Evolutionary conservation across 2,888 invertebrate species (phyloP).

Genomic region (Amphipoea oculea): DNA sequence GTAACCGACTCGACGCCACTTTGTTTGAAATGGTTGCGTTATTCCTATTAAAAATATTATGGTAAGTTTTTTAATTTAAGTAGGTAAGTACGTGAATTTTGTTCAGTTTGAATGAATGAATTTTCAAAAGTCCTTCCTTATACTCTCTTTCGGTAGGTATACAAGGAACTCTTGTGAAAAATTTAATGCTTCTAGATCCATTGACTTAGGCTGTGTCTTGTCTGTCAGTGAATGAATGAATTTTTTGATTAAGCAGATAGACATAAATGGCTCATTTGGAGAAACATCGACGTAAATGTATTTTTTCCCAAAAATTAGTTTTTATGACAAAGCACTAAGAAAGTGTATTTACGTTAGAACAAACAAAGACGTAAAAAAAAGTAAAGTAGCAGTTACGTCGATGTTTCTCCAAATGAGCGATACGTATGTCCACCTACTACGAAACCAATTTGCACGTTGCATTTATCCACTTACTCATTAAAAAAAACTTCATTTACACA

Average conservation of each 20-base stretch:
- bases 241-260: background rate
- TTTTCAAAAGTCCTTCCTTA: background rate
- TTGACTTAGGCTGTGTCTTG: background rate
- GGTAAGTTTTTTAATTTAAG: background rate
- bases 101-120: background rate
- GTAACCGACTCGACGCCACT: constrained; percentile 53
- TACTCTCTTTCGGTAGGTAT: background rate
- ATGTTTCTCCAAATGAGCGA: no score
- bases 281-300: no score
- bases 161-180: background rate
- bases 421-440: background rate
- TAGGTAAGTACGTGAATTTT: background rate
- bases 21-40: constrained; percentile 13
- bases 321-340: no score
- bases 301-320: no score
- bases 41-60: background rate
- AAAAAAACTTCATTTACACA: background rate
- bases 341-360: no score
- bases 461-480: background rate
- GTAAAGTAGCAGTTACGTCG: no score
- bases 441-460: background rate
- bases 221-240: background rate
- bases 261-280: background rate
- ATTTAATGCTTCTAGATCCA: background rate
- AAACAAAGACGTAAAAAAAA: no score